phyloP scores from a whole-genome alignment of 2,888 invertebrate genomes.

The Drosophila macrothrix region DNA sequence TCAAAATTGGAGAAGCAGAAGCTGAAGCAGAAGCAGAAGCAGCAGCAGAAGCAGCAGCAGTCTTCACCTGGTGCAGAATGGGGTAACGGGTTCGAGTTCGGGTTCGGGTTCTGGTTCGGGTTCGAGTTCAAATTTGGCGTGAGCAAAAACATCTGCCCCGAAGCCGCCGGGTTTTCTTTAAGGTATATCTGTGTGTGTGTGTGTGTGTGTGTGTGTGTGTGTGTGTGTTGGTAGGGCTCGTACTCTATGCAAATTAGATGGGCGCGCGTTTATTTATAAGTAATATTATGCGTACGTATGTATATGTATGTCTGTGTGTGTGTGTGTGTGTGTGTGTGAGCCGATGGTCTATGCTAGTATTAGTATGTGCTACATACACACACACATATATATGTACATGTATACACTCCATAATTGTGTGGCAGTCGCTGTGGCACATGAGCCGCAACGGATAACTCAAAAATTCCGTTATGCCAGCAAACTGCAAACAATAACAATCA shows the following conservation, averaged over 20 bases:
- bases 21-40: not conserved
- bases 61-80: slow-evolving; percentile 41
- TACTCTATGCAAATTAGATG: slow-evolving; percentile 76
- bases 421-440: slow-evolving; percentile 68
- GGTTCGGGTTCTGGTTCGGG: slow-evolving; percentile 3
- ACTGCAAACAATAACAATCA: slow-evolving; percentile 80
- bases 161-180: slow-evolving; percentile 43
- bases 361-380: slow-evolving; percentile 13
- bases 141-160: slow-evolving; percentile 75
- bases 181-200: not conserved
- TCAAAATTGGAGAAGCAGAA: not conserved
- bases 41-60: not conserved
- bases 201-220: slow-evolving; percentile 13
- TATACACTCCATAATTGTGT: slow-evolving; percentile 61
- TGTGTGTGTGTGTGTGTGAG: slow-evolving; percentile 17
- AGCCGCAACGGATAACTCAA: slow-evolving; percentile 73
- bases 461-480: slow-evolving; percentile 56
- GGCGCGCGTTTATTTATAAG: slow-evolving; percentile 76
- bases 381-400: not conserved
- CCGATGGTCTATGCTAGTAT: slow-evolving; percentile 40
- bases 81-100: slow-evolving; percentile 2
- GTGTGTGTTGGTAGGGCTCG: slow-evolving; percentile 33
- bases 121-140: slow-evolving; percentile 41
- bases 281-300: slow-evolving; percentile 69
- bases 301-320: not conserved